phyloP scores from a whole-genome alignment of 2,888 invertebrate species.

The Dryomyza anilis region DNA sequence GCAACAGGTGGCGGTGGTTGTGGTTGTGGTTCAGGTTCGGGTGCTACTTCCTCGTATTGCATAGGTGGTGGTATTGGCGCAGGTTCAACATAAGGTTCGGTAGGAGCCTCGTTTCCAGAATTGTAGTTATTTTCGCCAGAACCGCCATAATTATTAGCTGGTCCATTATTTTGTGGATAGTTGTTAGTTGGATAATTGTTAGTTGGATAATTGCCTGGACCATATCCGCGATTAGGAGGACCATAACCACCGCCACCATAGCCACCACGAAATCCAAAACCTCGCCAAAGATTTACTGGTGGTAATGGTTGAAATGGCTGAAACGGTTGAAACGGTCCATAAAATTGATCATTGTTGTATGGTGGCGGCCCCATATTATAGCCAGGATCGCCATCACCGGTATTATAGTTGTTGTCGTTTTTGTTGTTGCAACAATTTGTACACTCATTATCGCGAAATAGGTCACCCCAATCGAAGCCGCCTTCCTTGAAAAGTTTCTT shows the following conservation, averaged over 20 bases:
- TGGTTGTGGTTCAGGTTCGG: background rate
- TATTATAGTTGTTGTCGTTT: conserved; percentile 17
- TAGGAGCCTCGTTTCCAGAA: too few species aligned
- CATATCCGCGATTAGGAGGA: background rate
- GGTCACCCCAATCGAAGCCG: conserved; percentile 1
- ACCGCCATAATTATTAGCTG: conserved; percentile 24
- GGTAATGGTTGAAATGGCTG: background rate
- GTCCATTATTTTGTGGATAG: background rate
- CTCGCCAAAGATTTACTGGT: conserved; percentile 28
- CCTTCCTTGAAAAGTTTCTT: conserved; percentile 29
- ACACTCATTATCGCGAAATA: conserved; percentile 33
- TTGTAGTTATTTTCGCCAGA: background rate
- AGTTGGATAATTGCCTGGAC: background rate
- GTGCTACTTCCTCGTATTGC: background rate
- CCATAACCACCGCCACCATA: background rate
- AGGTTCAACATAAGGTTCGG: background rate
- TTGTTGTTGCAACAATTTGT: conserved; percentile 38
- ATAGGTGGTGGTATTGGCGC: background rate
- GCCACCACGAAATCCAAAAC: conserved; percentile 31
- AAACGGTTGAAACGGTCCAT: background rate
- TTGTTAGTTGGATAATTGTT: background rate
- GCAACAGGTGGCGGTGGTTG: background rate
- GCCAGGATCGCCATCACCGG: background rate
- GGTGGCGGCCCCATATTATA: conserved; percentile 4
- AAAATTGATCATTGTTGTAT: background rate